Evolutionary conservation across 2,888 invertebrate genomes (phyloP).

Genomic region (Papilio gigon): DNA sequence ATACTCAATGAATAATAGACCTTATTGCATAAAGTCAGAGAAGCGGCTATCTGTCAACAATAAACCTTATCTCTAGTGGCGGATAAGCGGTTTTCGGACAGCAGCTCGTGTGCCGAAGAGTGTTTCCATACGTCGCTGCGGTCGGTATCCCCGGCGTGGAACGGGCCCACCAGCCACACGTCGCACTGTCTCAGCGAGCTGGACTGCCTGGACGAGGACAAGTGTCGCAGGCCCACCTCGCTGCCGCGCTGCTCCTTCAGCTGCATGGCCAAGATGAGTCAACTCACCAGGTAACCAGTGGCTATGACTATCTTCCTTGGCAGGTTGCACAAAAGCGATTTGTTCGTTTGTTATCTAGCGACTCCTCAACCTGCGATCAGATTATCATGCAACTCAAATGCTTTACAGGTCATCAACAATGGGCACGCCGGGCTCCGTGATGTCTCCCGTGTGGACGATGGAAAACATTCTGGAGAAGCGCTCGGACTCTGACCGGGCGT

Average conservation of each 20-base stretch:
- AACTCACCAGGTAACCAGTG: conserved; percentile 80
- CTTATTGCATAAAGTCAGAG: neutral
- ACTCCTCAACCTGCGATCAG: neutral
- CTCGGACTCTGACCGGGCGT: conserved; percentile 83
- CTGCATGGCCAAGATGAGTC: conserved; percentile 89
- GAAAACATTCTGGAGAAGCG: conserved; percentile 77
- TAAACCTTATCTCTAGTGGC: conserved; percentile 57
- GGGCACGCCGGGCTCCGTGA: conserved; percentile 75
- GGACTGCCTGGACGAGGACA: conserved; percentile 72
- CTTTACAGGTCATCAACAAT: conserved; percentile 83
- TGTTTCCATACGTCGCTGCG: conserved; percentile 72
- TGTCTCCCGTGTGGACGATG: conserved; percentile 84
- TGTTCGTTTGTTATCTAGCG: neutral
- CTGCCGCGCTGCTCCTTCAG: conserved; percentile 86
- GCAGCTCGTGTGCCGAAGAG: conserved; percentile 73
- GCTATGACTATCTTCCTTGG: neutral
- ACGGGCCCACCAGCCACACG: conserved; percentile 70
- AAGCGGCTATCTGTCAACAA: neutral
- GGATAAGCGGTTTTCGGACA: conserved; percentile 78
- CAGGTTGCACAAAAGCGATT: neutral
- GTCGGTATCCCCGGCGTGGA: conserved; percentile 75
- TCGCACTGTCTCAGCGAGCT: conserved; percentile 78
- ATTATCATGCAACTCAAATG: neutral
- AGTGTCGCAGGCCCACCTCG: conserved; percentile 70
- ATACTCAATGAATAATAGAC: neutral